Evolutionary conservation across 2,797 vertebrate genomes (phyloP).

Genomic region (Pangasius macronema): DNA sequence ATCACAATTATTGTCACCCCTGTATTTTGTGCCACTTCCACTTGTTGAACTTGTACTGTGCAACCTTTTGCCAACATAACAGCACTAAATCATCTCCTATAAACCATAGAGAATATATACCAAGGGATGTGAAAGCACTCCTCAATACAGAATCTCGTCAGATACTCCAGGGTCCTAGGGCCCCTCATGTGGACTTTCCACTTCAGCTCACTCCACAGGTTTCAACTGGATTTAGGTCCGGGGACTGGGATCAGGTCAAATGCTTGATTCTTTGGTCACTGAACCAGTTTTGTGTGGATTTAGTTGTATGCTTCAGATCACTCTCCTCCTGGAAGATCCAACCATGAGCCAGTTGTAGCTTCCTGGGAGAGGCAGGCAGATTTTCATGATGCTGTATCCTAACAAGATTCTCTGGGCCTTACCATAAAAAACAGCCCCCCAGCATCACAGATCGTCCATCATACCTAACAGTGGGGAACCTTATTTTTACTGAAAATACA

Average conservation of each 20-base stretch:
- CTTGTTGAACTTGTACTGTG: background rate
- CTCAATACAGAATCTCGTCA: background rate
- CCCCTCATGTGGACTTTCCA: background rate
- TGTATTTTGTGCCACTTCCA: background rate
- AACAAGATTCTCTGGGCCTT: background rate
- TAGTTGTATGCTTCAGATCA: background rate
- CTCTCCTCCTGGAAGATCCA: background rate
- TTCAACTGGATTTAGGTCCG: background rate
- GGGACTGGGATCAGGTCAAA: background rate
- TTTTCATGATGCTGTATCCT: background rate
- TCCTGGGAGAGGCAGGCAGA: background rate
- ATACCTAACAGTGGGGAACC: background rate
- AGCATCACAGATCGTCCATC: background rate
- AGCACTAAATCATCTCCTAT: background rate
- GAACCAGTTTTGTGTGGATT: background rate
- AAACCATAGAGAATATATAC: background rate
- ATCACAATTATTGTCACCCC: background rate
- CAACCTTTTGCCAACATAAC: too few relatives aligned
- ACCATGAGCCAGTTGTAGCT: background rate
- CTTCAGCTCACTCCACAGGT: background rate
- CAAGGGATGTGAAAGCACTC: background rate
- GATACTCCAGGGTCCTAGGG: background rate
- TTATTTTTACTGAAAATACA: background rate
- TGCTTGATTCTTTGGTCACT: background rate
- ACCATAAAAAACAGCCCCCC: background rate